These are phyloP conservation scores for Drosophila parthenogenetica DNA, from an alignment of 2,888 invertebrate species.

Conservation along the genomic window DNA sequence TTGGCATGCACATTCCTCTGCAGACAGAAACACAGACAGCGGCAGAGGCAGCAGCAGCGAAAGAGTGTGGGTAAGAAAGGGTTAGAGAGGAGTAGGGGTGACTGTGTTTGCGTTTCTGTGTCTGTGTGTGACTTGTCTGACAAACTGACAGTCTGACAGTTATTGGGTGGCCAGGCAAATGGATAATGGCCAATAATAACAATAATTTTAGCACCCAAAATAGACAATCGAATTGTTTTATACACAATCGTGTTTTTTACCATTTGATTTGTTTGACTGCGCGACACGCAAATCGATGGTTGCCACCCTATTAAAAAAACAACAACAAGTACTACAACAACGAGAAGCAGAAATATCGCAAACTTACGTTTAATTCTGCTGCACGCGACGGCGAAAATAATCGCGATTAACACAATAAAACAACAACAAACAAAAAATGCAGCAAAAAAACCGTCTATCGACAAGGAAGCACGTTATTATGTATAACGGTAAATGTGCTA, in stretches of 20 bases:
- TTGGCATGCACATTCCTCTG: constrained; percentile 44
- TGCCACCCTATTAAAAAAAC: constrained; percentile 54
- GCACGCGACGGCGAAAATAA: constrained; percentile 67
- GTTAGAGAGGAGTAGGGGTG: background rate
- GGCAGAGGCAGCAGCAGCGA: background rate
- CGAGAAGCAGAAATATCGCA: constrained; percentile 12
- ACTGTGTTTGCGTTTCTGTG: background rate
- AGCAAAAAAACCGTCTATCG: constrained; percentile 35
- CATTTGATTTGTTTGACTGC: constrained; percentile 60
- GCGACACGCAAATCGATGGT: constrained; percentile 78
- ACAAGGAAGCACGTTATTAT: constrained; percentile 76
- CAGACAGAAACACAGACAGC: constrained; percentile 6
- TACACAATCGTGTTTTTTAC: constrained; percentile 53
- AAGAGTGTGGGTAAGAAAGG: background rate
- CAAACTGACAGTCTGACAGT: constrained; percentile 30
- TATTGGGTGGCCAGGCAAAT: constrained; percentile 55
- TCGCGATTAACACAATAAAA: constrained; percentile 30
- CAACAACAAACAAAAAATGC: constrained; percentile 12
- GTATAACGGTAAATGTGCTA: constrained; percentile 64
- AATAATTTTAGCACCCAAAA: constrained; percentile 55
- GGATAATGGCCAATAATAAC: constrained; percentile 50
- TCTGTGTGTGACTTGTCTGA: background rate
- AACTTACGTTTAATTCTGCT: constrained; percentile 70
- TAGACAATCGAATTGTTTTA: constrained; percentile 48
- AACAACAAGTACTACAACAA: constrained; percentile 22